Evolutionary conservation across 2,888 invertebrate species (phyloP).

Genomic region (Halocaridina rubra): DNA sequence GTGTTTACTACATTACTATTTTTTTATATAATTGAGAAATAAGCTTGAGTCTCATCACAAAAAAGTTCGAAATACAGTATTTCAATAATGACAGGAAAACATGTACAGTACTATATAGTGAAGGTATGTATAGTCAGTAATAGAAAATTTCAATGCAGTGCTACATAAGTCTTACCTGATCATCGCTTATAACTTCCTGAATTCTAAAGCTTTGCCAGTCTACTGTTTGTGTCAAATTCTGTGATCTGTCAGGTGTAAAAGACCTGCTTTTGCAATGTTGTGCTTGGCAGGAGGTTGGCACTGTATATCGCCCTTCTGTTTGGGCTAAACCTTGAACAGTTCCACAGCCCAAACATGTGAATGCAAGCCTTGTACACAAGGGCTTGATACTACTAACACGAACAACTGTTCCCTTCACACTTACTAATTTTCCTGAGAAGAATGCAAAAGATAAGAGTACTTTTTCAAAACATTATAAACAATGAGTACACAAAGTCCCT

Average conservation of each 20-base stretch:
- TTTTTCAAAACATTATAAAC: conserved; percentile 34
- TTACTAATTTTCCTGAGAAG: conserved; percentile 77
- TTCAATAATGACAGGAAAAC: not conserved
- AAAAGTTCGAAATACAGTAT: no score
- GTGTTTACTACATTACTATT: no score
- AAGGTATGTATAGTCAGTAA: no score
- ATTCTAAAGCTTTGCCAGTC: conserved; percentile 85
- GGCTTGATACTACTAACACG: conserved; percentile 81
- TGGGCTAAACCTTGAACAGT: conserved; percentile 77
- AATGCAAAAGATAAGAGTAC: conserved; percentile 56
- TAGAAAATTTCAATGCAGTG: no score
- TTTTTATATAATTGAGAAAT: no score
- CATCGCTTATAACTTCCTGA: conserved; percentile 78
- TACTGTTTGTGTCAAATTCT: conserved; percentile 77
- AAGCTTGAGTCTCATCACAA: no score
- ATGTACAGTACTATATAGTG: not conserved
- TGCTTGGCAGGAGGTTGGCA: conserved; percentile 66
- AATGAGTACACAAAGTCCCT: no score
- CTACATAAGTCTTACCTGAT: no score
- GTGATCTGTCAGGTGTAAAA: conserved; percentile 68
- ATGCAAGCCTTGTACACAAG: conserved; percentile 81
- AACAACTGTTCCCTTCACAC: conserved; percentile 86
- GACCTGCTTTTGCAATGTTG: conserved; percentile 67
- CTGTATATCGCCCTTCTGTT: conserved; percentile 70
- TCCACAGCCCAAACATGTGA: conserved; percentile 79